Conservation (phyloP, 2,113 vertebrate species). For the Ptilorrhoa leucosticta region DNA sequence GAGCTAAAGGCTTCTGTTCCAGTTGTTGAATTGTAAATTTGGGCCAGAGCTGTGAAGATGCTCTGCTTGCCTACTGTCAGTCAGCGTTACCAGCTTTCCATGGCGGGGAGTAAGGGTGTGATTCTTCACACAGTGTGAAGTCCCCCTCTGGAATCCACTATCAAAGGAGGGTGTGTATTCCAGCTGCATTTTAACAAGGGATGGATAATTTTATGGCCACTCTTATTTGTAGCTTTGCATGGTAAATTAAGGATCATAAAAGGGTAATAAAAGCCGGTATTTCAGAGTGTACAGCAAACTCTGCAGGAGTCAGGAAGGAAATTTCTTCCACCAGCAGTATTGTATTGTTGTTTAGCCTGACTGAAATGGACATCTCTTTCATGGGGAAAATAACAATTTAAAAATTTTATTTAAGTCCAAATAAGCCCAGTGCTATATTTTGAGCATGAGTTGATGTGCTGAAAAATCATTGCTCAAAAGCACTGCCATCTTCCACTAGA, state of each 20-base stretch:
- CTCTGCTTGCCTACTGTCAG: not conserved
- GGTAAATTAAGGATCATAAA: slow-evolving; percentile 40
- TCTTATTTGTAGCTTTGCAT: slow-evolving; percentile 31
- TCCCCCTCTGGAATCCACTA: not conserved
- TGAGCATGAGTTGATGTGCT: not conserved
- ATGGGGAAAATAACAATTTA: not conserved
- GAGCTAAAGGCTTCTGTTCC: not conserved
- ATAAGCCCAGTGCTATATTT: not conserved
- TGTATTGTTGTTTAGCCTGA: not conserved
- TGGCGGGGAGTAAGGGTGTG: not conserved
- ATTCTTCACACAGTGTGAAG: not conserved
- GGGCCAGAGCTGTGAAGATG: not conserved
- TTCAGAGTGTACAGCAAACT: not conserved
- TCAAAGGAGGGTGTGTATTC: not conserved
- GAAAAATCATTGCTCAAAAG: not conserved
- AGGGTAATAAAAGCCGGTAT: slow-evolving; percentile 5
- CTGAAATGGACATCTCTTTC: not conserved
- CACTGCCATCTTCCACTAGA: not conserved
- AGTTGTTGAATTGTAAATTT: not conserved
- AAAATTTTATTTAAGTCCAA: not conserved
- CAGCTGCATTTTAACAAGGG: slow-evolving; percentile 18
- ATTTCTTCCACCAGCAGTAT: not conserved
- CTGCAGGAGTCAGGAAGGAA: not conserved
- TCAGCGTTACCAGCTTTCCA: not conserved
- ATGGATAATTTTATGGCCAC: not conserved